A percentile compares a stretch with the other conserved stretches of the same genome.
Evolutionary conservation across 2,888 invertebrate species (phyloP).

Genomic region (Drosophila gaucha): DNA sequence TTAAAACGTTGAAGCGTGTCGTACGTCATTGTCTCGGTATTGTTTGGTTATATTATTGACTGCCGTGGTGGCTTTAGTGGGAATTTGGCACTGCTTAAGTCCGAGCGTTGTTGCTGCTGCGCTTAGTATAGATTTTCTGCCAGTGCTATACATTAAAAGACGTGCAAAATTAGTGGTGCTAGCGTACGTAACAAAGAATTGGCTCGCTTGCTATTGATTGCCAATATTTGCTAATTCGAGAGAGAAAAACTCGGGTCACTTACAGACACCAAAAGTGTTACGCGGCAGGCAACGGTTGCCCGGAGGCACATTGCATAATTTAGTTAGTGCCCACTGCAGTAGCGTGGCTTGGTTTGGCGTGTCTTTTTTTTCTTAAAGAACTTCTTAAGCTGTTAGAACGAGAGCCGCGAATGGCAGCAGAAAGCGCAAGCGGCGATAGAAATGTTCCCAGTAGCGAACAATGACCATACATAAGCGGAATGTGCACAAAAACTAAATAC

Average conservation of each 20-base stretch:
- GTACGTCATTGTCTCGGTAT: slow-evolving; percentile 41
- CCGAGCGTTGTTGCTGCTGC: slow-evolving; percentile 34
- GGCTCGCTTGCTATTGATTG: slow-evolving; percentile 38
- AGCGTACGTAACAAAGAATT: slow-evolving; percentile 22
- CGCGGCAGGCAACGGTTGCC: slow-evolving; percentile 35
- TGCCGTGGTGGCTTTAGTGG: slow-evolving; percentile 49
- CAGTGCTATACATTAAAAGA: slow-evolving; percentile 34
- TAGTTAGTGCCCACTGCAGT: slow-evolving; percentile 12
- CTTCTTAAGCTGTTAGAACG: slow-evolving; percentile 21
- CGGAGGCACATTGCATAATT: slow-evolving; percentile 54
- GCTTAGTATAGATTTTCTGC: slow-evolving; percentile 58
- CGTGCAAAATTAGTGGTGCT: slow-evolving; percentile 25
- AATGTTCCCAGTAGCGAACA: slow-evolving; percentile 12
- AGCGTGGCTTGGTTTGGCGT: slow-evolving; percentile 8
- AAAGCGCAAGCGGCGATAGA: slow-evolving; percentile 11
- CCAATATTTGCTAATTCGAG: slow-evolving; percentile 1
- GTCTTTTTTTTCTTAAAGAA: slow-evolving; percentile 23
- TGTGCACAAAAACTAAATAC: slow-evolving; percentile 56
- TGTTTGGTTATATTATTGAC: slow-evolving; percentile 30
- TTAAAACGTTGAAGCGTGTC: slow-evolving; percentile 54
- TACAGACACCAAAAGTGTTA: slow-evolving; percentile 20
- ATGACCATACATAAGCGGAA: slow-evolving; percentile 48
- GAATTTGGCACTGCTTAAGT: slow-evolving; percentile 33
- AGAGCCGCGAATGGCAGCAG: slow-evolving; percentile 29
- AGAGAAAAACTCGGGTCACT: slow-evolving; percentile 4